Evolutionary conservation across 1,140 invertebrate species (phyloP), one percentile per base, ranked within the genome.

Genomic region (Pseudobourletiella spinata): DNA sequence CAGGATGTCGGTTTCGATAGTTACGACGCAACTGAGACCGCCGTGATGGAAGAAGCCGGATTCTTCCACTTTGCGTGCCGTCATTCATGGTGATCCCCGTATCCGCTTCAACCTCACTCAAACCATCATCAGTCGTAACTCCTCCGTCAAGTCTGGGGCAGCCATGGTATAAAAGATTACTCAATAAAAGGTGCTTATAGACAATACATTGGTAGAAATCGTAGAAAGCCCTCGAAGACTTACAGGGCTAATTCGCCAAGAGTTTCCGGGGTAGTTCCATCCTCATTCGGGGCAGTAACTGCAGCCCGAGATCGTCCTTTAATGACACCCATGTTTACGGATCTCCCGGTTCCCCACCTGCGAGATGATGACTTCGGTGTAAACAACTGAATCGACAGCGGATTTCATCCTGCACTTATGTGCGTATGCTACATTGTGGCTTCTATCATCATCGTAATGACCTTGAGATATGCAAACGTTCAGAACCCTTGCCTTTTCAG

Each of bases 1-100:
- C 64, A 29, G 64, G 64, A 42, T 42, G 55, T 18, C 64, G 26
- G 0, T 44, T 55, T 52, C 60, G 54, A 32, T 18, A 3, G 26
- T n/a, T 29, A 20, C 60, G 39, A 30, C 60, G 2, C 15, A 43
- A 54, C 4, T 55, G 55, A 50, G 54, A 25, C 4, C 55, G 16
- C 1, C 61, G 61, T 50, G 48, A 43, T 24, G 42, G 20, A 54
- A 54, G 54, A 6, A 60, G 42, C 22, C 30, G 28, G 29, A 60
- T 60, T 32, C 50, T 46, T 8, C 18, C 44, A 46, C 44, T 46
- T 46, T 46, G 44, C 6, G 15, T 20, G 15, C 44, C 44, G 22
- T 46, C 44, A 46, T 46, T 20, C 6, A 25, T 14, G 25, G 14
- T 14, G 6, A 8, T 3, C 20, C 18, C 50, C 11, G 18, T 15